Conservation (phyloP, 2,888 invertebrate species). For the Sialis lutaria region DNA sequence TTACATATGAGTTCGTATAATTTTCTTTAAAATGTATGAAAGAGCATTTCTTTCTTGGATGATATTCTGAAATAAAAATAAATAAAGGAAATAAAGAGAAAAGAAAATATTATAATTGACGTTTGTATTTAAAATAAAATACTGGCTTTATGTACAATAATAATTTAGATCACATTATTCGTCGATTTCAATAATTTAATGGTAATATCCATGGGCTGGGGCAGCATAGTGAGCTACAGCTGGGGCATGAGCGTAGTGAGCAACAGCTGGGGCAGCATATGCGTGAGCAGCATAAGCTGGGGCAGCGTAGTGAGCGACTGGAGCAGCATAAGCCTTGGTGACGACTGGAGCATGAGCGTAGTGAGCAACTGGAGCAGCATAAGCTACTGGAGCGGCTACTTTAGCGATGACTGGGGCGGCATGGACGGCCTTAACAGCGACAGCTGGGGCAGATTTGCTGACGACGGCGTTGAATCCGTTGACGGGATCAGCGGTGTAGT, state of each 20-base stretch:
- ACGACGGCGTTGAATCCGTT: slow-evolving; percentile 5
- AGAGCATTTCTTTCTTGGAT: too few species aligned
- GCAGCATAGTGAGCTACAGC: too few species aligned
- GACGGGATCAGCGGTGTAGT: slow-evolving; percentile 5
- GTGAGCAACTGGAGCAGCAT: slow-evolving; percentile 3
- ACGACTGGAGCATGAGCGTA: too few species aligned
- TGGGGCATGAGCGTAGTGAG: slow-evolving; percentile 13
- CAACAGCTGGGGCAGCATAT: slow-evolving; percentile 10
- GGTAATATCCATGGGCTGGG: slow-evolving; percentile 12
- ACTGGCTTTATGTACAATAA: too few species aligned
- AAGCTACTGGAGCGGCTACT: slow-evolving; percentile 3
- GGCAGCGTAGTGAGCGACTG: not conserved
- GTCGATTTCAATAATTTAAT: too few species aligned
- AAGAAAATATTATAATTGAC: too few species aligned
- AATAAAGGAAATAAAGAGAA: too few species aligned
- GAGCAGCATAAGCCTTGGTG: not conserved
- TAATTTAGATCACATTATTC: too few species aligned
- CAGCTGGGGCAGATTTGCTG: not conserved
- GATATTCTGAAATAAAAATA: too few species aligned
- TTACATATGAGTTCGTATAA: too few species aligned
- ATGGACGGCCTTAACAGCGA: slow-evolving; percentile 6
- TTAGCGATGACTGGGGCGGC: slow-evolving; percentile 16
- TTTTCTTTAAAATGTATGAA: too few species aligned
- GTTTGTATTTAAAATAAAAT: too few species aligned
- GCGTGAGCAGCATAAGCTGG: slow-evolving; percentile 1